These are phyloP conservation scores for Tetragonula clypearis DNA, from an alignment of 1,140 invertebrate species.

Conservation along the genomic window DNA sequence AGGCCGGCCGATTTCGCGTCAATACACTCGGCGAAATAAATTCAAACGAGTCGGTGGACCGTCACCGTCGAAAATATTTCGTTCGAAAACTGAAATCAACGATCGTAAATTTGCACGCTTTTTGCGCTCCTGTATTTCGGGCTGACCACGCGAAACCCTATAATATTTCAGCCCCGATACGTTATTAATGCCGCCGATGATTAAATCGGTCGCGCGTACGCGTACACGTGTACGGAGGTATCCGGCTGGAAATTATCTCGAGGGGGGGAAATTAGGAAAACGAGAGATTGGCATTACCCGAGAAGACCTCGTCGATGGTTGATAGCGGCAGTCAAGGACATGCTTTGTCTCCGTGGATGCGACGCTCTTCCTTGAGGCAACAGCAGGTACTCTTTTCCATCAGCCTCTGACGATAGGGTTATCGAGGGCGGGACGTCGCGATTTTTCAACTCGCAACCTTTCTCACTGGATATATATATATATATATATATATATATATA, in stretches of 20 bases:
- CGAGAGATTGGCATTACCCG: constrained; percentile 62
- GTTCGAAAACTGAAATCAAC: constrained; percentile 42
- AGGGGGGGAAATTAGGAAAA: not conserved
- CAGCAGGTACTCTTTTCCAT: constrained; percentile 50
- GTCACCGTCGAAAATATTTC: constrained; percentile 41
- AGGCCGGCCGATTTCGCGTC: constrained; percentile 17
- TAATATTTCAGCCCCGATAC: constrained; percentile 22
- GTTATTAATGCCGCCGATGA: constrained; percentile 17
- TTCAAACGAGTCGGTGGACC: constrained; percentile 33
- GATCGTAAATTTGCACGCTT: constrained; percentile 48
- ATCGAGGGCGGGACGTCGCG: constrained; percentile 51
- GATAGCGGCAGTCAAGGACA: constrained; percentile 75
- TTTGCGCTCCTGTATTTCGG: constrained; percentile 15
- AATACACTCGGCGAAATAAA: constrained; percentile 27
- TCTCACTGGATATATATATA: not conserved
- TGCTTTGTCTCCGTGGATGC: constrained; percentile 74
- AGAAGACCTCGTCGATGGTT: constrained; percentile 76
- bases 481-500: too few species aligned
- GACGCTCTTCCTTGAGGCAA: constrained; percentile 63
- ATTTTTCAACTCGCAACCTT: constrained; percentile 30
- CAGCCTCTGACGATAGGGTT: constrained; percentile 26
- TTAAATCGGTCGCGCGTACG: not conserved
- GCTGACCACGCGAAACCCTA: not conserved
- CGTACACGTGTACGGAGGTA: not conserved
- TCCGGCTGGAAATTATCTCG: not conserved